Evolutionary conservation across 2,797 vertebrate species (phyloP), one percentile per base, ranked within the genome.

Genomic region (Urophycis tenuis): DNA sequence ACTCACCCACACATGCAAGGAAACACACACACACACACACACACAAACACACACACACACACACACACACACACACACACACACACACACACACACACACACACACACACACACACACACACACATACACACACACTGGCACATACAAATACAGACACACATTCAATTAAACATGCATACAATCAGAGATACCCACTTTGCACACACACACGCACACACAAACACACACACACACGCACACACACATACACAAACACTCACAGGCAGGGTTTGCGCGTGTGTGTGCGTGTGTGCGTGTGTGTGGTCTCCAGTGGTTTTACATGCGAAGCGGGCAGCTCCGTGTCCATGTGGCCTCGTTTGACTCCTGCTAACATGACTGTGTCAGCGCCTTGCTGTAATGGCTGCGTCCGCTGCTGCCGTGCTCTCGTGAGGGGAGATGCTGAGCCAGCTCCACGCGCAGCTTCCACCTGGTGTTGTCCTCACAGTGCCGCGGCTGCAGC

Each of bases 301-400:
- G 41, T 10, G 67, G 82, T 86, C 86, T 89, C 85, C 86, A 85
- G 81, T 75, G 76, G 83, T 85, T 90, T 87, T 84, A 86, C 80
- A 82, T 88, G 80, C 86, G 86, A 89, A 88, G 77, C 69, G 80
- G 84, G 79, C 82, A 83, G 76, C 77, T 78, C 77, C 81, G 49
- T 82, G 78, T 86, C 79, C 83, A 84, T 86, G 82, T 84, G 88
- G 75, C 75, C 69, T 77, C 69, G 84, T 82, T 79, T 87, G 83
- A 86, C 82, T 85, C 79, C 81, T 34, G 73, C 74, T 73, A 86
- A 84, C 79, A 81, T 74, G 75, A 81, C 87, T 89, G 87, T 90
- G 86, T 89, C 88, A 88, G 85, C 81, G 53, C 84, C 80, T 81
- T 32, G 0, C 71, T 80, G 2, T 12, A 71, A 83, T 82, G 79